Evolutionary conservation across 2,888 invertebrate species (phyloP), one percentile per base, ranked within the genome.

Genomic region (Cremastinae sp.): DNA sequence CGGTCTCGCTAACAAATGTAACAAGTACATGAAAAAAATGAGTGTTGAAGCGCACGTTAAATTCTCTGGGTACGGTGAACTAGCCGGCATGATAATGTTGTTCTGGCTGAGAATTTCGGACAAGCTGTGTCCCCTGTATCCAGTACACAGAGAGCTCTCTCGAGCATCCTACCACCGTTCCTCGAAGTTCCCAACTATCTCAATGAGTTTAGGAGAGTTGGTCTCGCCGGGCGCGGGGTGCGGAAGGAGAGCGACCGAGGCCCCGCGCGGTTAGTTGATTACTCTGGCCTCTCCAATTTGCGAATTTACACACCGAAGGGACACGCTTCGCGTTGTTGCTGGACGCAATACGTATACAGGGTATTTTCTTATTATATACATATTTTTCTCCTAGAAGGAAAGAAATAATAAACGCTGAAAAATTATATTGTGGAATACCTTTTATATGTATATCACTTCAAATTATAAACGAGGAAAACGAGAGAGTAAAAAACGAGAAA

Each of bases 241-340:
- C 35, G 45, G 43, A 85, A 81, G 79, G 47, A 28, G 43, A 85
- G 82, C n/a, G n/a, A n/a, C n/a, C n/a, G 83, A 85, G 81, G 79
- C 80, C 80, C 81, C 82, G 80, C 83, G 81, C 75, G 84, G 85
- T 84, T 85, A 84, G 83, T 85, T 83, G 85, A 85, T 84, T 85
- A 85, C 81, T 83, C 75, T 79, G 81, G 82, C 75, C 81, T 80
- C 84, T 81, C 80, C 84, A 85, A 85, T 85, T 85, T 85, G 77
- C 80, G 81, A 85, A 85, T 84, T 84, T 84, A 81, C 82, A 83
- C 72, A 68, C 66, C 51, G 59, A 18, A n/a, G 56, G 39, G 55
- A 49, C 58, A 58, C 70, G 12, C 58, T 58, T 8, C 16, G n/a
- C 51, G 22, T 18, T 62, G 66, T 68, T 68, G 47, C 10, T 47